Base-by-base conservation (phyloP, 35 echinoderm and acorn worm species). In the Acanthaster planci region DNA sequence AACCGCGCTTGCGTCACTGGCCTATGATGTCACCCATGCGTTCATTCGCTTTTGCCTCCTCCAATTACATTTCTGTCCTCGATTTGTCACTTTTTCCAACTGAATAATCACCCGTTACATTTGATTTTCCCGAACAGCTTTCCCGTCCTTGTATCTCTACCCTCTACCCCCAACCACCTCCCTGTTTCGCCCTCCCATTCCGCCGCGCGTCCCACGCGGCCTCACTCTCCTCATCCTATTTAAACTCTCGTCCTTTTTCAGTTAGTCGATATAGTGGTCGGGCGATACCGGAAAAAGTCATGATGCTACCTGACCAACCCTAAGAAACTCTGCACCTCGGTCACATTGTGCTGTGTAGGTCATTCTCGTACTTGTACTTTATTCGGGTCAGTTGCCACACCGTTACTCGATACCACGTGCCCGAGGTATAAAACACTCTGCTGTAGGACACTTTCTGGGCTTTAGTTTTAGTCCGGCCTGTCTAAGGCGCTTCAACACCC, bases 291-390 rank as follows among this genome's bases (percentile, higher is more conserved):
- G 78, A 8, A 29, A 80, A 80, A 0, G 17, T 17, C 39, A 12
- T 40, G 18, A 80, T 40, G 50, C 38, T 42, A 2, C 39, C 8
- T 51, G 34, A 17, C 34, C 27, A 80, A 40, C 17, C 87, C 59
- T 35, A 87, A 18, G 26, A 89, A 84, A 18, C 59, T 47, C 26
- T 80, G 44, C 7, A 89, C 16, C 52, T 89, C 55, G 1, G 57
- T 82, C 0, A 67, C 56, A 51, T 31, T 87, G 14, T 8, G 18
- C 36, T 39, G 87, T 18, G 47, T 87, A 1, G 37, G 37, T 80
- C 87, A 89, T 22, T 87, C 77, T 37, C 22, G 9, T 0, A 76
- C 85, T 42, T 27, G 0, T 44, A 89, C 52, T 59, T 89, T 84
- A 1, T 87, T 67, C 1, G 79, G 87, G 52, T 82, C 79, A 36